phyloP scores from a whole-genome alignment of 2,113 vertebrate species.

The Pseudorectes ferrugineus region DNA sequence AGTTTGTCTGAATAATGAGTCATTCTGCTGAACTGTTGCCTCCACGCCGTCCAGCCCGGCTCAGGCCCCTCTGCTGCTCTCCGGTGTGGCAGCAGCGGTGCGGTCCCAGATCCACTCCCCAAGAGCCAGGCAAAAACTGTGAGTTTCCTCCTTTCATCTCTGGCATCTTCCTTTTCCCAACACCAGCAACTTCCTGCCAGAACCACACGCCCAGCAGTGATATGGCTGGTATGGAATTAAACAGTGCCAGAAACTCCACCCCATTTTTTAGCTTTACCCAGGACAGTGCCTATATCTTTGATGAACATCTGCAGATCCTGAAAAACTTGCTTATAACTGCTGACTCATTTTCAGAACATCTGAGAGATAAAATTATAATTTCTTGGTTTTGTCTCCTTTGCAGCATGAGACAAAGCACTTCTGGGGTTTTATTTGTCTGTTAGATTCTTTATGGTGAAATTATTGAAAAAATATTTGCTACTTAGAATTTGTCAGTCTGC shows the following conservation, averaged over 20 bases:
- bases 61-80: neutral
- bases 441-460: neutral
- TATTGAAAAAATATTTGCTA: neutral
- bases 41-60: fast-evolving
- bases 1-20: neutral
- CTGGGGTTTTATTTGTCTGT: neutral
- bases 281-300: neutral
- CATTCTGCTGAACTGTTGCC: no score
- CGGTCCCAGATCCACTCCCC: fast-evolving
- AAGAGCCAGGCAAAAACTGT: neutral
- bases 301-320: neutral
- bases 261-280: neutral
- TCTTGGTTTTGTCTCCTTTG: neutral
- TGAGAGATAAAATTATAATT: neutral
- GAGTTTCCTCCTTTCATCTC: fast-evolving
- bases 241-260: neutral
- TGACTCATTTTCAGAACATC: neutral
- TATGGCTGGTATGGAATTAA: neutral
- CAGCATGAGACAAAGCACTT: neutral
- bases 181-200: neutral
- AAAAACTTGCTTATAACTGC: neutral
- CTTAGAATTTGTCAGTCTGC: neutral
- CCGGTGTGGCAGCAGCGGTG: fast-evolving
- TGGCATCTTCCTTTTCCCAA: neutral
- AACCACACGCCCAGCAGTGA: neutral